Evolutionary conservation across 2,113 vertebrate species (phyloP).

Genomic region (Saimiri boliviensis): DNA sequence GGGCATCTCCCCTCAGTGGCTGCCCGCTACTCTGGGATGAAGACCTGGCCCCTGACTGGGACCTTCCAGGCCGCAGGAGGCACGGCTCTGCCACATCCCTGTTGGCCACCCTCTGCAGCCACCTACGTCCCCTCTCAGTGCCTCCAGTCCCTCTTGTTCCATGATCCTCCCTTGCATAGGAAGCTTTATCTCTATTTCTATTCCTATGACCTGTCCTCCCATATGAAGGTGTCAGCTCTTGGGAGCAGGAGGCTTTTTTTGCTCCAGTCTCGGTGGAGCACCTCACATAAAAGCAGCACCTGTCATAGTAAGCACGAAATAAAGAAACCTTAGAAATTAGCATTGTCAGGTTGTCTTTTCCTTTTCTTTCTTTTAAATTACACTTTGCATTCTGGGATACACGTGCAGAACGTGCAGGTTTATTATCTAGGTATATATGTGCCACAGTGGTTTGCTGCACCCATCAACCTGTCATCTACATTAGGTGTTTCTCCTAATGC

Average conservation of each 20-base stretch:
- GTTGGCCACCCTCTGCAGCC: neutral
- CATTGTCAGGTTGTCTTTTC: neutral
- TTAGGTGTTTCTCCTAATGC: too few relatives aligned
- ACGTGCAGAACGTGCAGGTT: too few relatives aligned
- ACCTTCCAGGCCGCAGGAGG: neutral
- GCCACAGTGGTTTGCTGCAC: too few relatives aligned
- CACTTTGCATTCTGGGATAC: too few relatives aligned
- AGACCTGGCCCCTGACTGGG: neutral
- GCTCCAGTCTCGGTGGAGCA: rapidly evolving
- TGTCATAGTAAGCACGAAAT: neutral
- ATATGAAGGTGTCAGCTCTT: neutral
- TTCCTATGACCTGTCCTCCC: neutral
- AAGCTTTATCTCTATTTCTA: neutral
- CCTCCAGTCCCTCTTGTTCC: neutral
- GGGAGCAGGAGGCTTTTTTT: neutral
- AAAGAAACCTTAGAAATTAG: neutral
- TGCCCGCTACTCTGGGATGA: neutral
- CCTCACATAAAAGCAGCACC: too few relatives aligned
- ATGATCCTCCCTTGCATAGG: neutral
- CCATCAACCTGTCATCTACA: too few relatives aligned
- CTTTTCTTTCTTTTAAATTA: too few relatives aligned
- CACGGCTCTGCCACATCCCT: neutral
- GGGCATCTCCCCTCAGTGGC: neutral
- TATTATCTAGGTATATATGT: too few relatives aligned
- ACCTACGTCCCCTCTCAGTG: neutral